phyloP scores from a whole-genome alignment of 92 coral and sea anemone genomes.

The Paragorgia papillata region DNA sequence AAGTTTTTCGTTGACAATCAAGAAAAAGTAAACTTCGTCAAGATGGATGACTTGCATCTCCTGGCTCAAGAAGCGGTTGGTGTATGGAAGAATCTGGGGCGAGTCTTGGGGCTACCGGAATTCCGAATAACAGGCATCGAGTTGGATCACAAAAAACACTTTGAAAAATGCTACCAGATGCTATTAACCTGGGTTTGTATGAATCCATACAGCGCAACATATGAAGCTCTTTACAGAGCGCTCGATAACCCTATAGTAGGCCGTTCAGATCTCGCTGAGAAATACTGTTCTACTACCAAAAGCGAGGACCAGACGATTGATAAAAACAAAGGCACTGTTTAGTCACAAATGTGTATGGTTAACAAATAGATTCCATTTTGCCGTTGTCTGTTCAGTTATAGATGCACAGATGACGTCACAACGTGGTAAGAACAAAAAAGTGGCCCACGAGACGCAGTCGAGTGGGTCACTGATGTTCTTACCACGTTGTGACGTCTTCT shows the following conservation, averaged over 20 bases:
- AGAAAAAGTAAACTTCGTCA: constrained; percentile 13
- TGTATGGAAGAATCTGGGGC: constrained; percentile 22
- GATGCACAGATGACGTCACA: too few relatives aligned
- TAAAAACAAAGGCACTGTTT: neutral
- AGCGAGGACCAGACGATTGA: neutral
- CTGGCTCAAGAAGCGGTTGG: constrained; percentile 16
- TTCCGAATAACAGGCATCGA: constrained; percentile 6
- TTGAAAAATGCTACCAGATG: constrained; percentile 23
- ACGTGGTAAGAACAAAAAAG: too few relatives aligned
- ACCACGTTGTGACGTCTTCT: too few relatives aligned
- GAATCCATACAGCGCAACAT: constrained; percentile 12
- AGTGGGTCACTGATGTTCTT: too few relatives aligned
- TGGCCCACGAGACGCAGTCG: too few relatives aligned
- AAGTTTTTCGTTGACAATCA: neutral
- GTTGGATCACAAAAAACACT: neutral
- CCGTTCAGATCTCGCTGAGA: neutral
- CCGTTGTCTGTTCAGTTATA: too few relatives aligned
- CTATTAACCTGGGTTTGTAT: neutral
- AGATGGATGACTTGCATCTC: neutral
- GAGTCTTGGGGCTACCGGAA: constrained; percentile 6
- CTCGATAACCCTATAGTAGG: constrained; percentile 13
- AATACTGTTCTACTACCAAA: constrained; percentile 10
- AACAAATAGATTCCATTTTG: neutral
- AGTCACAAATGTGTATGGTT: neutral
- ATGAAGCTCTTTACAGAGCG: neutral